Conservation (phyloP, 2,113 vertebrate genomes). For the Podiceps cristatus region DNA sequence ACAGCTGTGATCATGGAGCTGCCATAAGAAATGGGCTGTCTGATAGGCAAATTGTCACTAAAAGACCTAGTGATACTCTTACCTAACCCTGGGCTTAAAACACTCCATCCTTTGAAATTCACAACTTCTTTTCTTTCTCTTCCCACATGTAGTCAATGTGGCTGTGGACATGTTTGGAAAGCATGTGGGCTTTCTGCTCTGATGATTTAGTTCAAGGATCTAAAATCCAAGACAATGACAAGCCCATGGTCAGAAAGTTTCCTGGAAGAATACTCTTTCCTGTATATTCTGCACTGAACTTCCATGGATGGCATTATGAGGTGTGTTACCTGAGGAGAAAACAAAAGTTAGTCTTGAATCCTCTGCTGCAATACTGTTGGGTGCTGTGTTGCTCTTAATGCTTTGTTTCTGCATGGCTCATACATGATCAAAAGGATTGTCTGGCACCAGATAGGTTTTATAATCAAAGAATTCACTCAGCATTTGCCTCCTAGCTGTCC, state of each 20-base stretch:
- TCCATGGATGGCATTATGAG: background rate
- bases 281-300: background rate
- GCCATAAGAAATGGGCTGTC: background rate
- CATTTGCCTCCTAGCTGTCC: background rate
- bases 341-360: background rate
- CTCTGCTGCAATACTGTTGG: background rate
- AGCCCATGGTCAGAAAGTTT: background rate
- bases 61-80: background rate
- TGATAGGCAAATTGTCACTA: background rate
- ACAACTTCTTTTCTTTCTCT: background rate
- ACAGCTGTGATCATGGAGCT: background rate
- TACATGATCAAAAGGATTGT: background rate
- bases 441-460: background rate
- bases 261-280: background rate
- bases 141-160: background rate
- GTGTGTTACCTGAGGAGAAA: background rate
- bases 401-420: background rate
- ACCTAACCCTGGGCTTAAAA: background rate
- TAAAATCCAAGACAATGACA: background rate
- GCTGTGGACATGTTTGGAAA: background rate
- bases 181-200: background rate
- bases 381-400: background rate
- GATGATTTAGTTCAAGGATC: background rate
- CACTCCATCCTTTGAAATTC: background rate
- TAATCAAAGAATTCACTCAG: background rate